These are phyloP conservation scores for Greenwoodochromis staneri DNA, from an alignment of 2,113 vertebrate genomes.

Conservation along the genomic window DNA sequence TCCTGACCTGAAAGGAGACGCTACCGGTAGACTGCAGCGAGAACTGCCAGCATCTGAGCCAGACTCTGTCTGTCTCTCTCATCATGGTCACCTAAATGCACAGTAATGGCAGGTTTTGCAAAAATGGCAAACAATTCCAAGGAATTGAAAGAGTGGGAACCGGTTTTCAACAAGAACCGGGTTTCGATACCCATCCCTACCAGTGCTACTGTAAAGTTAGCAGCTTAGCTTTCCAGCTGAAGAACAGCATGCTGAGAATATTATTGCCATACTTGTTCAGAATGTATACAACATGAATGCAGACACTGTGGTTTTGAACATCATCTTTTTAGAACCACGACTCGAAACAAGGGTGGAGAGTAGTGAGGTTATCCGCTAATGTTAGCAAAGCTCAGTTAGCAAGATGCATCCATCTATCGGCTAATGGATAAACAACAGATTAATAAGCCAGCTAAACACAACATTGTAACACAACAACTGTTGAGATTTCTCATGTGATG, in stretches of 20 bases:
- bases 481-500: background rate
- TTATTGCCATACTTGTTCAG: background rate
- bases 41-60: too few species aligned
- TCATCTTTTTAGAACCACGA: background rate
- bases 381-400: background rate
- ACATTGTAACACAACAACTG: background rate
- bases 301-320: background rate
- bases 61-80: too few species aligned
- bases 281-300: background rate
- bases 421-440: background rate
- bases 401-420: background rate
- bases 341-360: background rate
- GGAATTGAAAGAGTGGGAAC: rapidly evolving
- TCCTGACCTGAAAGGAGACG: too few species aligned
- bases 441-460: background rate
- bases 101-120: too few species aligned
- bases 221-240: background rate
- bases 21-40: too few species aligned
- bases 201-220: background rate
- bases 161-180: rapidly evolving
- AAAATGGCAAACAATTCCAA: background rate
- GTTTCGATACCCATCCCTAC: rapidly evolving
- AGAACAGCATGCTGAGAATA: background rate
- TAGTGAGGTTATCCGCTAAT: background rate
- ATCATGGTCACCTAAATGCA: too few species aligned